These are phyloP conservation scores for Indicator indicator DNA, from an alignment of 2,113 vertebrate species.

Conservation along the genomic window DNA sequence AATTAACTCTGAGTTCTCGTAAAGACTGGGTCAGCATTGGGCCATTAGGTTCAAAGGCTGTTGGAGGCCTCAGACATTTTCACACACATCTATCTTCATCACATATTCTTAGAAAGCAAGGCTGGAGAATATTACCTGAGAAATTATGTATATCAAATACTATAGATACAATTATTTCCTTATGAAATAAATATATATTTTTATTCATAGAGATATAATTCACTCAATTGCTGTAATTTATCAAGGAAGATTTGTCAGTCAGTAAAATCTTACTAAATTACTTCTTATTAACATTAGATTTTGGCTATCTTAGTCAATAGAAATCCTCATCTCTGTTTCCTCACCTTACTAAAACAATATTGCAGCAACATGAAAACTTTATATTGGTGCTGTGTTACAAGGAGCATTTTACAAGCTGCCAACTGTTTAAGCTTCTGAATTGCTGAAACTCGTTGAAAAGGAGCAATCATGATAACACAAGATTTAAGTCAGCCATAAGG, in stretches of 20 bases:
- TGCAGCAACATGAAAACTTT: not conserved
- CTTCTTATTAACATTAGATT: not conserved
- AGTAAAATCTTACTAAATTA: not conserved
- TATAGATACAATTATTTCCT: not conserved
- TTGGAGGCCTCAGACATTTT: not conserved
- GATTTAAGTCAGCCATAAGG: not conserved
- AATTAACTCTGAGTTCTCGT: not conserved
- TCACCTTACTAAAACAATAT: not conserved
- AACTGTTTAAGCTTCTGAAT: not conserved
- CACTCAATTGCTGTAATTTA: not conserved
- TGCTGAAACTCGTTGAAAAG: not conserved
- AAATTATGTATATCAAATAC: not conserved
- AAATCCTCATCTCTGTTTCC: not conserved
- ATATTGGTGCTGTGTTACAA: not conserved
- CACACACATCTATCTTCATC: not conserved
- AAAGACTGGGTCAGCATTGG: not conserved
- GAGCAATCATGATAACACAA: not conserved
- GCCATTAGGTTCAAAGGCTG: not conserved
- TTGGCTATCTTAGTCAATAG: not conserved
- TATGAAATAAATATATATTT: not conserved
- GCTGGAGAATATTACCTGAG: not conserved
- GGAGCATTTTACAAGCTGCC: not conserved
- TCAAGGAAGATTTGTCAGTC: not conserved
- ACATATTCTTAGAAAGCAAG: not conserved
- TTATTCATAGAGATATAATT: not conserved